phyloP scores from a whole-genome alignment of 2,888 invertebrate species.

The Tenthredo livida region DNA sequence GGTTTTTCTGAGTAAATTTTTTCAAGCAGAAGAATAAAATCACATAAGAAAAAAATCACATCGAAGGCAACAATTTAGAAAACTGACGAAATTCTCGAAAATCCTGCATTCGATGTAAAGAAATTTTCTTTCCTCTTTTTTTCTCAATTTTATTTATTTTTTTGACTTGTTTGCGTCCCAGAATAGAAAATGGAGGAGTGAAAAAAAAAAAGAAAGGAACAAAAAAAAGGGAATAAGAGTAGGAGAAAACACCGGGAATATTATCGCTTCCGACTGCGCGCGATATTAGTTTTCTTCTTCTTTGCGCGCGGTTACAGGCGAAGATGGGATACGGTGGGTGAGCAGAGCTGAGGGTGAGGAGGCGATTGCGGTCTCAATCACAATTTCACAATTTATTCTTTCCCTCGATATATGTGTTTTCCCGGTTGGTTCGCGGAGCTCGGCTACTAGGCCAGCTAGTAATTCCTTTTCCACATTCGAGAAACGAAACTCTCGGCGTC shows the following conservation, averaged over 20 bases:
- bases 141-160: background rate
- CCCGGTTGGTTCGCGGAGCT: background rate
- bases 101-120: too few species aligned
- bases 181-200: background rate
- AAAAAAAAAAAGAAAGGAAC: background rate
- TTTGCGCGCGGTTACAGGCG: background rate
- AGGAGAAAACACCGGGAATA: background rate
- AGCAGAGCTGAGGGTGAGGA: background rate
- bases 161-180: background rate
- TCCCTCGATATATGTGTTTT: slow-evolving; percentile 23
- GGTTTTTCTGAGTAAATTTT: too few species aligned
- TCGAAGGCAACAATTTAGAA: too few species aligned
- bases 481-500: background rate
- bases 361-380: slow-evolving; percentile 25
- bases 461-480: background rate
- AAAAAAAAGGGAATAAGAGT: background rate
- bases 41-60: too few species aligned
- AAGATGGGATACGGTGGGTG: slow-evolving; percentile 34
- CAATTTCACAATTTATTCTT: slow-evolving; percentile 41
- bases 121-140: too few species aligned
- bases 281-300: slow-evolving; percentile 35
- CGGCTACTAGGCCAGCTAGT: background rate
- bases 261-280: slow-evolving; percentile 21
- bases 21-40: too few species aligned
- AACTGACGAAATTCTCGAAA: too few species aligned